Conservation (phyloP, 2,888 invertebrate genomes). For the Emmelina monodactyla region DNA sequence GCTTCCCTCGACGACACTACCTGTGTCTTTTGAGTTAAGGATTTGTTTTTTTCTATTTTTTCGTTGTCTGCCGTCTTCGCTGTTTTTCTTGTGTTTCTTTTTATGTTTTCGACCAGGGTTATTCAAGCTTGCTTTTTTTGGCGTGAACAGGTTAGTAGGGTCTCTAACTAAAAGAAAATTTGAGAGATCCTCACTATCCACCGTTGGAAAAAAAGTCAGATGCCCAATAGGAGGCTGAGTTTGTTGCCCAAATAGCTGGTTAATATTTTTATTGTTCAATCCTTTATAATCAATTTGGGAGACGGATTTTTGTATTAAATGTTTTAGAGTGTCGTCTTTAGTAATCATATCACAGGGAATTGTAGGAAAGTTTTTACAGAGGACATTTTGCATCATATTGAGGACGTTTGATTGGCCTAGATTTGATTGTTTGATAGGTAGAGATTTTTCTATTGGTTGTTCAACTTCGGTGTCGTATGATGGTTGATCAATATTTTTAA, state of each 20-base stretch:
- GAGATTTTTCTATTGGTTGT: conserved; percentile 1
- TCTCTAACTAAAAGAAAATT: conserved; percentile 31
- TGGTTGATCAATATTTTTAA: background rate
- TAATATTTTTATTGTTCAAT: conserved; percentile 23
- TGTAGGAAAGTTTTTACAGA: conserved; percentile 45
- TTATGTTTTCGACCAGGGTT: conserved; percentile 14
- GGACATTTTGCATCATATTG: conserved; percentile 38
- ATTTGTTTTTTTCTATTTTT: conserved; percentile 16
- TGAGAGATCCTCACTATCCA: conserved; percentile 42
- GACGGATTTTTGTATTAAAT: conserved; percentile 40
- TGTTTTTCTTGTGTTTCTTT: conserved; percentile 9
- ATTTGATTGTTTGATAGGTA: no score
- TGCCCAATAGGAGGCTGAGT: conserved; percentile 17
- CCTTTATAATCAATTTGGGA: conserved; percentile 42
- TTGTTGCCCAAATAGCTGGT: conserved; percentile 13
- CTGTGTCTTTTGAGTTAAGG: conserved; percentile 22
- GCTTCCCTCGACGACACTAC: conserved; percentile 13
- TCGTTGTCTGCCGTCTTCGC: conserved; percentile 17
- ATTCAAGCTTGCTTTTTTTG: conserved; percentile 7
- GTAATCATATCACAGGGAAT: conserved; percentile 44
- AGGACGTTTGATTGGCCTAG: conserved; percentile 20
- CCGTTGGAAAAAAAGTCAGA: conserved; percentile 30
- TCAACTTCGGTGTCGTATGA: background rate
- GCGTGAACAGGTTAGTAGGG: conserved; percentile 19
- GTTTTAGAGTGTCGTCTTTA: conserved; percentile 30